Evolutionary conservation across 2,797 vertebrate species (phyloP).

Genomic region (Lemur catta): DNA sequence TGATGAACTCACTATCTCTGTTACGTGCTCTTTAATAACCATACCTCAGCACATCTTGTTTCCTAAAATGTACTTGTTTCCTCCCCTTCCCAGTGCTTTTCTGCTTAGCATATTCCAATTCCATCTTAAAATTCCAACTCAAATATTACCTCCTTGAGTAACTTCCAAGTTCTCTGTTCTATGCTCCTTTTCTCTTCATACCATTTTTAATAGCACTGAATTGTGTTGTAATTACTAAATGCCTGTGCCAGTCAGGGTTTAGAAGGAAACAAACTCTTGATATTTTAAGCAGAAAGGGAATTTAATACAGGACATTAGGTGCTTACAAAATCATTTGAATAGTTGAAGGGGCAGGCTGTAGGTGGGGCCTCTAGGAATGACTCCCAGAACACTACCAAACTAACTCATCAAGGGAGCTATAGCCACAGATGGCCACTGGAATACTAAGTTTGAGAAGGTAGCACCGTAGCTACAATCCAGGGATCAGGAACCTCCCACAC

Average conservation of each 20-base stretch:
- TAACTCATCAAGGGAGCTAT: neutral
- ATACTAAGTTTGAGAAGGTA: neutral
- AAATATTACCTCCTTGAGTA: neutral
- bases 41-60: neutral
- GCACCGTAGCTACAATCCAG: neutral
- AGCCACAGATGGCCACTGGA: neutral
- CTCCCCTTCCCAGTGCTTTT: neutral
- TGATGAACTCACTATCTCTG: neutral
- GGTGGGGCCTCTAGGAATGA: neutral
- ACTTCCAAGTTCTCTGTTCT: neutral
- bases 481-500: neutral
- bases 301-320: neutral
- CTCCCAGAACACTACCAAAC: neutral
- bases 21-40: neutral
- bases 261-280: conserved; percentile 32
- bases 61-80: neutral
- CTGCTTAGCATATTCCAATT: neutral
- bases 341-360: neutral
- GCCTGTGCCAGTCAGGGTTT: neutral
- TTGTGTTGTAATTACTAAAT: conserved; percentile 48
- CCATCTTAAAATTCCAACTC: conserved; percentile 34
- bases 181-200: neutral
- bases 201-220: neutral
- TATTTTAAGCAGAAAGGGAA: conserved; percentile 41
- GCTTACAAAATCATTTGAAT: conserved; percentile 21